These are phyloP conservation scores for Myocastor coypus DNA, from an alignment of 2,113 vertebrate genomes.

Conservation along the genomic window DNA sequence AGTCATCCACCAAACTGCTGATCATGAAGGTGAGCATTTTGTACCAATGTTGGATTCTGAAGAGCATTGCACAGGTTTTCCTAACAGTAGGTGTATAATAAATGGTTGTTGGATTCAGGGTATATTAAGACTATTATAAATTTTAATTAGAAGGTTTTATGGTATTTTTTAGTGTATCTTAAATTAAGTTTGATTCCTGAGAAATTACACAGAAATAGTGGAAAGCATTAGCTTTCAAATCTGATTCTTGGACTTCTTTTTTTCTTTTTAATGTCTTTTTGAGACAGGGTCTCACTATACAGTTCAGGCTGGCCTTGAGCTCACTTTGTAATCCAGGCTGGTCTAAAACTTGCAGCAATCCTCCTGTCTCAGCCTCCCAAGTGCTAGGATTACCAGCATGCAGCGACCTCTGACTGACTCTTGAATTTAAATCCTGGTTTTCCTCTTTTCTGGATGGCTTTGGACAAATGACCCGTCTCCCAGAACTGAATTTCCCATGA, in stretches of 20 bases:
- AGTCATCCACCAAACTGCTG: conserved; percentile 90
- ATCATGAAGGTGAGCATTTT: conserved; percentile 91
- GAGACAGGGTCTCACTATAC: no score
- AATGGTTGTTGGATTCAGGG: not conserved
- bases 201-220: not conserved
- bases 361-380: no score
- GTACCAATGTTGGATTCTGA: not conserved
- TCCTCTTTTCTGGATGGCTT: rapidly evolving
- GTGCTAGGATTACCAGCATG: no score
- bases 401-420: not conserved
- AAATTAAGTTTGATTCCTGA: not conserved
- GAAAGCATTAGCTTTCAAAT: not conserved
- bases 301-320: no score
- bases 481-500: not conserved
- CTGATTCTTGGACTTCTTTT: not conserved
- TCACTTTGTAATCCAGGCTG: no score
- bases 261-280: no score
- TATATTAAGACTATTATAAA: not conserved
- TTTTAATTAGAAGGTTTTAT: not conserved
- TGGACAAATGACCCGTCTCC: not conserved
- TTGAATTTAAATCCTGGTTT: not conserved
- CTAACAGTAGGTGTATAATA: not conserved
- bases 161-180: not conserved
- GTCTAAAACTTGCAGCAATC: no score
- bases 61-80: rapidly evolving